A percentile compares a stretch with the other conserved stretches of the same genome.
phyloP scores from a whole-genome alignment of 2,113 vertebrate species.

The Oncorhynchus gorbuscha region DNA sequence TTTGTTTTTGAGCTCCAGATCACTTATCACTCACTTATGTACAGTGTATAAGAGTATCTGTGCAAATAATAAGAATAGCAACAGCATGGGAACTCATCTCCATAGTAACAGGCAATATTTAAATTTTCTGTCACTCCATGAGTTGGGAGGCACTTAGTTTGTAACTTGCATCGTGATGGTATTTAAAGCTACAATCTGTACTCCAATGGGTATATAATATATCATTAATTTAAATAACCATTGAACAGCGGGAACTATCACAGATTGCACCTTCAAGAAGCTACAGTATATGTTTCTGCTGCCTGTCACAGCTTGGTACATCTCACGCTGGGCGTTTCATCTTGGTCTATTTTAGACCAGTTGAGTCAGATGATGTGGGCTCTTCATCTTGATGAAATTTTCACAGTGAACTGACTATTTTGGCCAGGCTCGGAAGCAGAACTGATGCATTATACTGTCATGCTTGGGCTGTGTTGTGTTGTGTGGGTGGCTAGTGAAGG shows the following conservation, averaged over 20 bases:
- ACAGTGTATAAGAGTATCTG: not conserved
- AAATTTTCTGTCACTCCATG: not conserved
- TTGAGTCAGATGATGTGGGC: not conserved
- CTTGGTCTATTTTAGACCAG: not conserved
- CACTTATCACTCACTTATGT: not conserved
- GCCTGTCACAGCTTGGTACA: not conserved
- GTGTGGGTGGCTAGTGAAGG: not conserved
- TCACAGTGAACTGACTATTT: not conserved
- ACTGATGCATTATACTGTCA: conserved; percentile 3
- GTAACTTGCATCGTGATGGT: too few relatives aligned
- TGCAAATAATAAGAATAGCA: not conserved
- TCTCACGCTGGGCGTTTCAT: not conserved
- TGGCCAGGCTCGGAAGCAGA: not conserved
- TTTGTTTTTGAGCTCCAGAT: not conserved
- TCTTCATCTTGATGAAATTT: conserved; percentile 1
- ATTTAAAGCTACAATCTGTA: too few relatives aligned
- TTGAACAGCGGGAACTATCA: too few relatives aligned
- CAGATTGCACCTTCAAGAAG: too few relatives aligned
- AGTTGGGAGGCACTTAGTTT: not conserved
- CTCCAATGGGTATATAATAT: too few relatives aligned
- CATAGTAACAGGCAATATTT: not conserved
- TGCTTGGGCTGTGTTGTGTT: not conserved
- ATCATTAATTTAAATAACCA: too few relatives aligned
- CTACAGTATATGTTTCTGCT: too few relatives aligned
- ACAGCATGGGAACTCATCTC: not conserved